Evolutionary conservation across 2,888 invertebrate genomes (phyloP), one percentile per base, ranked within the genome.

Genomic region (Apeira syringaria): DNA sequence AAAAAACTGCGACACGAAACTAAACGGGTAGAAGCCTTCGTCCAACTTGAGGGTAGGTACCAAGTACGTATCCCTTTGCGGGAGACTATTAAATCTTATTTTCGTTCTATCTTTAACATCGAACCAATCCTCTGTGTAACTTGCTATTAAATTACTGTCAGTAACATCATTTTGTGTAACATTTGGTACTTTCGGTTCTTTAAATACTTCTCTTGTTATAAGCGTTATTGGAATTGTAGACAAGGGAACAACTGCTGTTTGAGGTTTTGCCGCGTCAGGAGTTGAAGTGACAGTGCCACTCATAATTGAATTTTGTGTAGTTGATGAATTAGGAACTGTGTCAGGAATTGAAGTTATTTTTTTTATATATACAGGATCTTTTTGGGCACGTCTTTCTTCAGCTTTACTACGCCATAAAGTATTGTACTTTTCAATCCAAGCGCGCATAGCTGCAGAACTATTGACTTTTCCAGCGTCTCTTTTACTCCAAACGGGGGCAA

Each of bases 1-100:
- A 67, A 94, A 91, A 69, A 94, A 91, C 46, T 82, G 74, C 6
- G 93, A 91, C 67, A 94, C 90, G 69, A 92, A 92, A 60, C 90
- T 86, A 71, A 94, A 94, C 54, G 92, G 82, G 68, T 92, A 91
- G 68, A 92, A 87, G 53, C 92, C 92, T 45, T 92, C 90, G 44
- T 93, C 91, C 47, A 93, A 79, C 64, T 91, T 90, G 56, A 94
- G 82, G 50, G 82, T 72, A 30, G 90, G 89, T 67, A 90, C 80
- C 64, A 90, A 77, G 72, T 90, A 90, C 50, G 74, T 82, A 65
- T 85, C 85, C 53, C 75, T 79, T 57, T 88, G 88, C 42, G 89
- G 90, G 37, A 84, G 68, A 47, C 77, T 74, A 61, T 75, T 82
- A 73, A 90, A 90, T 76, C 83, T 80, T 76, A 90, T 89, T 73